Percentiles rank a stretch among this genome's conserved stretches.
phyloP scores from a whole-genome alignment of 1,140 invertebrate species.

The Drosophila takahashii region DNA sequence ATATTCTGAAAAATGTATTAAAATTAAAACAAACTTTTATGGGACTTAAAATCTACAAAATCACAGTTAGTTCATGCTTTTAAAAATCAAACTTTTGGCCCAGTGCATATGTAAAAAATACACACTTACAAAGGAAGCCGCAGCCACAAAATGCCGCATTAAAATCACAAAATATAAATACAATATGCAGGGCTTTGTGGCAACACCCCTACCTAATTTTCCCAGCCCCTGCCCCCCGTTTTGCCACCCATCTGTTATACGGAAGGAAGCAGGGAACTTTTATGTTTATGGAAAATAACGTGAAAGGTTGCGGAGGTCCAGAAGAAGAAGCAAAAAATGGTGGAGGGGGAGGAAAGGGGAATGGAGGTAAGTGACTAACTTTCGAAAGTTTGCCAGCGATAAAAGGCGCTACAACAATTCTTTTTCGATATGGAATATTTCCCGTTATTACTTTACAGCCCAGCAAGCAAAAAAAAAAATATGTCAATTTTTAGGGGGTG shows the following conservation, averaged over 20 bases:
- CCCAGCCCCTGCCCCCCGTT: slow-evolving; percentile 13
- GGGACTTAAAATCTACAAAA: neutral
- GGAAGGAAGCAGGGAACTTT: slow-evolving; percentile 61
- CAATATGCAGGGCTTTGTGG: slow-evolving; percentile 67
- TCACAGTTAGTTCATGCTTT: neutral
- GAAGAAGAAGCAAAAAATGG: neutral
- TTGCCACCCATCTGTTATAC: slow-evolving; percentile 22
- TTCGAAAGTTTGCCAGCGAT: slow-evolving; percentile 66
- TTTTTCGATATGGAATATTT: slow-evolving; percentile 54
- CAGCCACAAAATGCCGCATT: slow-evolving; percentile 77
- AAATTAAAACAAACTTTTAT: too few species aligned
- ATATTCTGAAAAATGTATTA: too few species aligned
- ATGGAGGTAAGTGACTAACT: slow-evolving; percentile 62
- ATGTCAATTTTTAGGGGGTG: neutral
- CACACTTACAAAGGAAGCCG: slow-evolving; percentile 26
- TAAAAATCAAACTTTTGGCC: neutral
- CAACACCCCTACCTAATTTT: slow-evolving; percentile 11
- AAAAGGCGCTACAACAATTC: slow-evolving; percentile 54
- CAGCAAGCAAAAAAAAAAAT: neutral
- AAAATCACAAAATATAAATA: slow-evolving; percentile 80
- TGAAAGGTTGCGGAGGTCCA: slow-evolving; percentile 40
- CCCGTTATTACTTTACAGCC: slow-evolving; percentile 25
- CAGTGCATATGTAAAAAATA: slow-evolving; percentile 18
- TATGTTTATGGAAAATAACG: slow-evolving; percentile 78
- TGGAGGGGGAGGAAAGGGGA: slow-evolving; percentile 2